These are phyloP conservation scores for Ephestia elutella DNA, from an alignment of 1,140 invertebrate species.

Conservation along the genomic window DNA sequence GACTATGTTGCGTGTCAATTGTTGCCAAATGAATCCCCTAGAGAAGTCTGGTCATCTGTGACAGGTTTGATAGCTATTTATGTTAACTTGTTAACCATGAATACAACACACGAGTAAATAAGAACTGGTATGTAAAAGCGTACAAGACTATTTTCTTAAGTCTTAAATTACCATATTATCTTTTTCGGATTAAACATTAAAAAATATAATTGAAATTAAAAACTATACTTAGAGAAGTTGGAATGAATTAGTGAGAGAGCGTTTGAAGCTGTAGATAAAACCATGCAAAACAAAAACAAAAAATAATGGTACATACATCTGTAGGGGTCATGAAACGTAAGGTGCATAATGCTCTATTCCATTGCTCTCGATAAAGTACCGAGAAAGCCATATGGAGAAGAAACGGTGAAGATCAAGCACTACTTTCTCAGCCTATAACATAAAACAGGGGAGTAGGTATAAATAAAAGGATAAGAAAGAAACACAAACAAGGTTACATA, in stretches of 20 bases:
- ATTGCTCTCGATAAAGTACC: conserved; percentile 58
- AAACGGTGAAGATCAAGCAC: conserved; percentile 70
- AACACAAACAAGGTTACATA: conserved; percentile 26
- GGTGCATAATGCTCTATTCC: conserved; percentile 55
- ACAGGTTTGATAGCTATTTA: too few relatives aligned
- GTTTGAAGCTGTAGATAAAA: conserved; percentile 4
- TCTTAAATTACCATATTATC: too few relatives aligned
- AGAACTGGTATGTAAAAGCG: too few relatives aligned
- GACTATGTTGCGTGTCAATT: too few relatives aligned
- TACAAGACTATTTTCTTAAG: too few relatives aligned
- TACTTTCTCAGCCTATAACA: conserved; percentile 73
- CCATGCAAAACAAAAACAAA: conserved; percentile 45
- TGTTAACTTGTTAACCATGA: too few relatives aligned
- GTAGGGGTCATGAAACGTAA: conserved; percentile 57
- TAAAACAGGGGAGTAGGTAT: conserved; percentile 41
- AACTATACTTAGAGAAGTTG: conserved; percentile 7
- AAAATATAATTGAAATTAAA: not conserved
- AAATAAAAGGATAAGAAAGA: conserved; percentile 33
- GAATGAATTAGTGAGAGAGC: conserved; percentile 11
- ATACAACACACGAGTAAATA: too few relatives aligned
- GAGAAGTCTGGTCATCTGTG: too few relatives aligned
- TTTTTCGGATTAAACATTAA: too few relatives aligned
- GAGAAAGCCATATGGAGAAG: conserved; percentile 71
- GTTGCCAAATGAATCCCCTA: too few relatives aligned
- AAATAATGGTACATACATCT: conserved; percentile 58